phyloP scores from a whole-genome alignment of 1,140 invertebrate species.

The Drosophila novamexicana region DNA sequence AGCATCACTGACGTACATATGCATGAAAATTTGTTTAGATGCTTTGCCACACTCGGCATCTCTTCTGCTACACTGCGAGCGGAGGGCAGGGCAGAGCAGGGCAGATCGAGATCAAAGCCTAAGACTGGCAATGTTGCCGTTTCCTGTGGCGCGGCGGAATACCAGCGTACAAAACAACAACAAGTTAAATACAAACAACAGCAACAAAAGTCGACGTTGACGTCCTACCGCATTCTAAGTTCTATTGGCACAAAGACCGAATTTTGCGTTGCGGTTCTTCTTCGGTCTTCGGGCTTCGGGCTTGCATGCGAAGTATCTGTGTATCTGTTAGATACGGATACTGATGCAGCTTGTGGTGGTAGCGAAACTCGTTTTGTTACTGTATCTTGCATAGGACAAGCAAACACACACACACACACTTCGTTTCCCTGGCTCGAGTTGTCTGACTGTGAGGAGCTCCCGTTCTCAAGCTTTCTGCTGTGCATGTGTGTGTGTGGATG shows the following conservation, averaged over 20 bases:
- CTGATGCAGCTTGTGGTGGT: slow-evolving; percentile 49
- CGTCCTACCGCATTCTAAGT: slow-evolving; percentile 80
- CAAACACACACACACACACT: slow-evolving; percentile 9
- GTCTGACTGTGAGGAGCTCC: slow-evolving; percentile 2
- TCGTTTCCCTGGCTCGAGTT: slow-evolving; percentile 3
- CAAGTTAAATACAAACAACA: slow-evolving; percentile 34
- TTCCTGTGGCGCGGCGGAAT: slow-evolving; percentile 61
- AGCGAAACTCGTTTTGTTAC: slow-evolving; percentile 64
- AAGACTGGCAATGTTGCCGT: slow-evolving; percentile 31
- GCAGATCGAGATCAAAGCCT: slow-evolving; percentile 23
- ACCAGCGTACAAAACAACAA: slow-evolving; percentile 14
- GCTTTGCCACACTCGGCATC: slow-evolving; percentile 19
- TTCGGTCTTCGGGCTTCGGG: slow-evolving; percentile 28
- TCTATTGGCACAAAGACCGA: slow-evolving; percentile 81
- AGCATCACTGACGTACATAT: slow-evolving; percentile 18
- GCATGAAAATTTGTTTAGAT: slow-evolving; percentile 58
- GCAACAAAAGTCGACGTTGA: slow-evolving; percentile 19
- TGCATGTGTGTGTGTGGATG: neutral
- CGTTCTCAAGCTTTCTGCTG: slow-evolving; percentile 12
- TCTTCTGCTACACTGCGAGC: neutral
- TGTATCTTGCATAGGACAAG: slow-evolving; percentile 58
- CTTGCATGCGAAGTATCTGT: slow-evolving; percentile 50
- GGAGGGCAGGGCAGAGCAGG: neutral
- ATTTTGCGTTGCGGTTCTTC: slow-evolving; percentile 62
- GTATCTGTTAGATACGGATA: slow-evolving; percentile 73